A percentile compares a stretch with the other conserved stretches of the same genome.
phyloP scores from a whole-genome alignment of 2,113 vertebrate genomes.

The Oncorhynchus keta region DNA sequence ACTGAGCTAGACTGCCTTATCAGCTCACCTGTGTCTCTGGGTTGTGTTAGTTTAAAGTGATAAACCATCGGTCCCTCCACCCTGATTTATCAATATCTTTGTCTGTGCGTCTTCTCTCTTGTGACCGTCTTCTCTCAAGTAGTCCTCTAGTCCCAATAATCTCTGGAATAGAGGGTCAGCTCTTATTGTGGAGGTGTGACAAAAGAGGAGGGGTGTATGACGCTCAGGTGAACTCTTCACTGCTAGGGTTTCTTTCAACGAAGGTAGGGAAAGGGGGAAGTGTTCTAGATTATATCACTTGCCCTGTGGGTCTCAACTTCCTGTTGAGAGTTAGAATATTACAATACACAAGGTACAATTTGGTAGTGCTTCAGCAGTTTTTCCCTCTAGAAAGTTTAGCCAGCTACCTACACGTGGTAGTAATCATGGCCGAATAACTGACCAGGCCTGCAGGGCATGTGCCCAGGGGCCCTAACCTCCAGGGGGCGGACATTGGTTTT shows the following conservation, averaged over 20 bases:
- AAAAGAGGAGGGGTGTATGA: background rate
- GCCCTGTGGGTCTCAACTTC: background rate
- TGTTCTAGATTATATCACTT: background rate
- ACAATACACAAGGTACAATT: too few relatives aligned
- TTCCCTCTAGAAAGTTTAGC: too few relatives aligned
- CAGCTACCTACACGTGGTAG: too few relatives aligned
- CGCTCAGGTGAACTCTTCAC: background rate
- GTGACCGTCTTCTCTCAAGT: too few relatives aligned
- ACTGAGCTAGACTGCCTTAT: background rate
- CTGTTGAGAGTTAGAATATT: too few relatives aligned
- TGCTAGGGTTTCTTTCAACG: background rate
- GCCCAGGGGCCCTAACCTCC: too few relatives aligned
- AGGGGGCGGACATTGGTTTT: too few relatives aligned
- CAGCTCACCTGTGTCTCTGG: background rate
- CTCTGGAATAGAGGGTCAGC: background rate
- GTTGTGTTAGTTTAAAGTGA: conserved; percentile 3
- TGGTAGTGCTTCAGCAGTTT: too few relatives aligned
- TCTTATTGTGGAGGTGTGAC: background rate
- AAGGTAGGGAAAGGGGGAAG: background rate
- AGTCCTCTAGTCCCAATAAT: too few relatives aligned
- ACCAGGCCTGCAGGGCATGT: too few relatives aligned
- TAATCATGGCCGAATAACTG: too few relatives aligned
- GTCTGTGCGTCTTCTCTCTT: background rate
- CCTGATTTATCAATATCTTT: background rate
- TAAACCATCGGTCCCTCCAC: background rate